A percentile compares a stretch with the other conserved stretches of the same genome.
Conservation (phyloP, 2,113 vertebrate genomes). For the Amazona guildingii region DNA sequence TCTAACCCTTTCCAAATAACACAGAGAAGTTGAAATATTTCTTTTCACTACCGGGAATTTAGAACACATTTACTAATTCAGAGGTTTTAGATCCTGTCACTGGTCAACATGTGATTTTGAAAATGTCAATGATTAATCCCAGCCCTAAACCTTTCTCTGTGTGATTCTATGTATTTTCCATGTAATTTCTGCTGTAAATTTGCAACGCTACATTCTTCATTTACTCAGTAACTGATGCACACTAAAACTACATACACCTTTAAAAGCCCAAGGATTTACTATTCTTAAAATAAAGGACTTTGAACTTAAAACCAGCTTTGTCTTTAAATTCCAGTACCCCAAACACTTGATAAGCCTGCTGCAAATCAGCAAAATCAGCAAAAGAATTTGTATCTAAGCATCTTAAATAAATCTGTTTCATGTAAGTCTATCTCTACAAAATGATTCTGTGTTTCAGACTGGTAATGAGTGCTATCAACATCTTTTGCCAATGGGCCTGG, state of each 20-base stretch:
- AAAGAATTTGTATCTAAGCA: slow-evolving; percentile 46
- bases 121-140: neutral
- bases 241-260: neutral
- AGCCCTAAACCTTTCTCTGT: neutral
- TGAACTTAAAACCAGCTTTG: neutral
- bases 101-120: neutral
- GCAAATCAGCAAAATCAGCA: slow-evolving; percentile 22
- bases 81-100: neutral
- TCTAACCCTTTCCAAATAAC: neutral
- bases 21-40: neutral
- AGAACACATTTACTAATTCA: neutral
- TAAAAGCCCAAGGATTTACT: neutral
- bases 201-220: neutral
- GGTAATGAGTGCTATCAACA: neutral
- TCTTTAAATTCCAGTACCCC: neutral
- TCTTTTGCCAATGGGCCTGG: neutral
- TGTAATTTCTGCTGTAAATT: neutral
- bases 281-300: neutral
- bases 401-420: slow-evolving; percentile 3
- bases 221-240: neutral
- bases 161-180: neutral
- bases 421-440: neutral
- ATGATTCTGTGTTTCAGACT: neutral
- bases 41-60: neutral
- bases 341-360: neutral